These are phyloP conservation scores for Halictus quadricinctus DNA, from an alignment of 2,888 invertebrate genomes.

Conservation along the genomic window DNA sequence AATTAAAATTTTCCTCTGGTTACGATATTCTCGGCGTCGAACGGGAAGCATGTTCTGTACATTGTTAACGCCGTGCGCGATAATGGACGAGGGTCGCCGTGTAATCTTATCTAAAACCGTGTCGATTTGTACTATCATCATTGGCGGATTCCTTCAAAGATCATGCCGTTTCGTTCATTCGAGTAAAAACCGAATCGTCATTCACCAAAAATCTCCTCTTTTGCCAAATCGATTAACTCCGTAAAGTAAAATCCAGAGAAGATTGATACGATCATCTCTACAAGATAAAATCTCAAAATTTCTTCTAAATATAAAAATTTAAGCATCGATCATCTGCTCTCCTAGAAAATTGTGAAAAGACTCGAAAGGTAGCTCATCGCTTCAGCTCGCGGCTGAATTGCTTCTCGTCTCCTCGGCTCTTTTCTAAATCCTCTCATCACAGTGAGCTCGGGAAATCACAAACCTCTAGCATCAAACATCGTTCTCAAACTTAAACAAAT, in stretches of 20 bases:
- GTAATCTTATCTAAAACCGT: neutral
- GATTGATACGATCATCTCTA: no score
- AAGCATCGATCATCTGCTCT: neutral
- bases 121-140: slow-evolving; percentile 10
- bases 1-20: neutral
- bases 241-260: no score
- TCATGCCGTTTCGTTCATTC: neutral
- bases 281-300: neutral
- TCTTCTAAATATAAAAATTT: neutral
- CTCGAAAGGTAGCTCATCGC: neutral
- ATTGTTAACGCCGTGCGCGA: neutral
- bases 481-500: neutral
- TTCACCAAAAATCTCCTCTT: no score
- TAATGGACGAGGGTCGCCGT: neutral
- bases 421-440: neutral
- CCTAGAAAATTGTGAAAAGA: neutral
- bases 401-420: no score
- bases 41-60: neutral
- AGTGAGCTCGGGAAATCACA: no score
- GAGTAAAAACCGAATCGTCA: neutral
- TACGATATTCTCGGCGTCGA: neutral
- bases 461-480: neutral
- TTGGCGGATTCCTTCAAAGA: no score
- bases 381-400: neutral
- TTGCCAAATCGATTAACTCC: no score